These are phyloP conservation scores for Todus mexicanus DNA, from an alignment of 2,797 vertebrate genomes.

Conservation along the genomic window DNA sequence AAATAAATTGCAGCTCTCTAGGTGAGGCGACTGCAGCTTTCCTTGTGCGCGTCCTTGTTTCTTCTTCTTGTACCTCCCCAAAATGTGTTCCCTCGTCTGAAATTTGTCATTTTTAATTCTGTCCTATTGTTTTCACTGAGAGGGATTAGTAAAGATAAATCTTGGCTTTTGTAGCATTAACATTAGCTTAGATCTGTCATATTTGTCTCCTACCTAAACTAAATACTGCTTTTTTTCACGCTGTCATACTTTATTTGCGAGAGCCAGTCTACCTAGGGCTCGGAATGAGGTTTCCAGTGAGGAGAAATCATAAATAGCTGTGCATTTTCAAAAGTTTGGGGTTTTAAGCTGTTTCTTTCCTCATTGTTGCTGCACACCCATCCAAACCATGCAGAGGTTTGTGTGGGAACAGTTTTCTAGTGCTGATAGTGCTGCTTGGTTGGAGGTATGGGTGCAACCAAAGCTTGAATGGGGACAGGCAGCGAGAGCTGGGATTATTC, in stretches of 20 bases:
- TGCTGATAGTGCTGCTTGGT: not conserved
- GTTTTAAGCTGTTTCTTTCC: not conserved
- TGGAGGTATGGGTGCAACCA: not conserved
- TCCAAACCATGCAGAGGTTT: not conserved
- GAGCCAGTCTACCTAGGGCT: not conserved
- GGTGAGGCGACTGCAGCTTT: not conserved
- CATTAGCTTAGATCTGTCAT: constrained; percentile 8
- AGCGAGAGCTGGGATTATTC: too few species aligned
- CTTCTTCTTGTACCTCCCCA: not conserved
- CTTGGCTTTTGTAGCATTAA: not conserved
- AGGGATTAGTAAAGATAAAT: constrained; percentile 38
- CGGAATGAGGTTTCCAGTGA: not conserved
- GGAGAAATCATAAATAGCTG: not conserved
- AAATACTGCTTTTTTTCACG: not conserved
- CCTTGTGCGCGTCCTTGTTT: rapidly evolving
- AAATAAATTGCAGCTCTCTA: not conserved
- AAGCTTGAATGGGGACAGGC: rapidly evolving
- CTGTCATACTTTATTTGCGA: not conserved
- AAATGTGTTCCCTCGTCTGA: not conserved
- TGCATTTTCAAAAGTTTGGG: not conserved
- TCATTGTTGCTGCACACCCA: not conserved
- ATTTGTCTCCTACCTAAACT: not conserved
- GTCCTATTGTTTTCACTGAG: not conserved
- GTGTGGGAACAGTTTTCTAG: rapidly evolving
- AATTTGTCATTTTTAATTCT: not conserved